Evolutionary conservation across 2,113 vertebrate genomes (phyloP).

Genomic region (Dicentrarchus labrax): DNA sequence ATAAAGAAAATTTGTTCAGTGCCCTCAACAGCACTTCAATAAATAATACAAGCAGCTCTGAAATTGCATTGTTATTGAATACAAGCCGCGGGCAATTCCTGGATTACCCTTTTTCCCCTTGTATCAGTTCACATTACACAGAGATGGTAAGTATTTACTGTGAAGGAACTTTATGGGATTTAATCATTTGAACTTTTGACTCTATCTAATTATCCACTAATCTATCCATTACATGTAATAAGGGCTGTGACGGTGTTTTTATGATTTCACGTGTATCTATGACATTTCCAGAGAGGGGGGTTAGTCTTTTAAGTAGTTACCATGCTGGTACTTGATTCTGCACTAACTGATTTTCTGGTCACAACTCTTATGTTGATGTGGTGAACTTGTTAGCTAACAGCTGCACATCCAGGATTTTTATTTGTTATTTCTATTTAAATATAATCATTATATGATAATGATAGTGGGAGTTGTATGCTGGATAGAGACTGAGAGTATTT

Average conservation of each 20-base stretch:
- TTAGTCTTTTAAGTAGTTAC: neutral
- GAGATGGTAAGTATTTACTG: slow-evolving; percentile 25
- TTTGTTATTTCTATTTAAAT: no score
- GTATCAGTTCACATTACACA: slow-evolving; percentile 31
- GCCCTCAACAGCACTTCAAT: slow-evolving; percentile 56
- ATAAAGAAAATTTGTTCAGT: slow-evolving; percentile 60
- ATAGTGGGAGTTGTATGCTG: no score
- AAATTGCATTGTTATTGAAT: slow-evolving; percentile 63
- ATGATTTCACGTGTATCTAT: slow-evolving; percentile 4
- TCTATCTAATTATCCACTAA: slow-evolving; percentile 40
- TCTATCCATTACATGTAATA: slow-evolving; percentile 14
- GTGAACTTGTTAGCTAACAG: neutral
- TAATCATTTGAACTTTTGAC: slow-evolving; percentile 61
- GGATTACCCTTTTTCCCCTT: slow-evolving; percentile 27
- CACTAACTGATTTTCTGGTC: neutral
- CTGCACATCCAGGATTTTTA: neutral
- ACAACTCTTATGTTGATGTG: neutral
- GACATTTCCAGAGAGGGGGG: neutral
- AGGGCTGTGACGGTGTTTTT: slow-evolving; percentile 1
- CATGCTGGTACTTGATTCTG: neutral
- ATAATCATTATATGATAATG: no score
- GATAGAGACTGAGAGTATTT: no score
- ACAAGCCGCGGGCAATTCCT: slow-evolving; percentile 31
- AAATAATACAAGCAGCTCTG: slow-evolving; percentile 62
- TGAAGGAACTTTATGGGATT: slow-evolving; percentile 31